Conservation (phyloP, 2,113 vertebrate species). For the Colistium nudipinnis region DNA sequence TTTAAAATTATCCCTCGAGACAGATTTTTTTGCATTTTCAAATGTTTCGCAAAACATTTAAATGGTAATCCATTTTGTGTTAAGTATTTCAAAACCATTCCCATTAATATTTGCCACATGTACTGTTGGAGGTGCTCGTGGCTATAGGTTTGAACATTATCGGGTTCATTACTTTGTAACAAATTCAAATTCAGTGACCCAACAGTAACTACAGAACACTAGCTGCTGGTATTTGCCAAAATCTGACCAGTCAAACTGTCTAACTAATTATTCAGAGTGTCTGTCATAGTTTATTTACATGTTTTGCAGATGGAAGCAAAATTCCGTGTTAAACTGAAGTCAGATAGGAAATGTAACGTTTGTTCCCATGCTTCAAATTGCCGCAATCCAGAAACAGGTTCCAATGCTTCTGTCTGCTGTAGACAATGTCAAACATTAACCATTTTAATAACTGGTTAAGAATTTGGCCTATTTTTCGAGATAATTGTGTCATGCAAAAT, state of each 20-base stretch:
- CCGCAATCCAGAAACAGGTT: slow-evolving; percentile 26
- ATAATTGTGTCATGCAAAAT: neutral
- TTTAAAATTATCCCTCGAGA: neutral
- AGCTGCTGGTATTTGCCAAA: slow-evolving; percentile 10
- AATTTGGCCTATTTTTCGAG: slow-evolving; percentile 10
- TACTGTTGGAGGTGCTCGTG: neutral
- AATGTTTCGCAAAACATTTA: slow-evolving; percentile 12
- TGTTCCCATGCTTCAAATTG: slow-evolving; percentile 9
- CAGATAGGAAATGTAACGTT: slow-evolving; percentile 6
- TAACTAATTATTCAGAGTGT: neutral
- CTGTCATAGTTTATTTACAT: neutral
- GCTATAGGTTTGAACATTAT: slow-evolving; percentile 7
- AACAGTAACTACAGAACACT: slow-evolving; percentile 6
- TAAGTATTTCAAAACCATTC: slow-evolving; percentile 40
- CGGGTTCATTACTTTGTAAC: slow-evolving; percentile 22
- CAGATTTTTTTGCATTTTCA: neutral
- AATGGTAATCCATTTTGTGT: neutral
- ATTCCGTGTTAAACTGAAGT: neutral
- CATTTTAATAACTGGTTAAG: slow-evolving; percentile 21
- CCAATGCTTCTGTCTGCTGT: slow-evolving; percentile 44
- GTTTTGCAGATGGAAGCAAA: neutral
- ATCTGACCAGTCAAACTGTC: neutral
- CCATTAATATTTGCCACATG: slow-evolving; percentile 14
- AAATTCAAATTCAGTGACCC: slow-evolving; percentile 22
- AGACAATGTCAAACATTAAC: slow-evolving; percentile 73